Conservation (phyloP, 2,888 invertebrate species). For the Cryptocephalus primarius region DNA sequence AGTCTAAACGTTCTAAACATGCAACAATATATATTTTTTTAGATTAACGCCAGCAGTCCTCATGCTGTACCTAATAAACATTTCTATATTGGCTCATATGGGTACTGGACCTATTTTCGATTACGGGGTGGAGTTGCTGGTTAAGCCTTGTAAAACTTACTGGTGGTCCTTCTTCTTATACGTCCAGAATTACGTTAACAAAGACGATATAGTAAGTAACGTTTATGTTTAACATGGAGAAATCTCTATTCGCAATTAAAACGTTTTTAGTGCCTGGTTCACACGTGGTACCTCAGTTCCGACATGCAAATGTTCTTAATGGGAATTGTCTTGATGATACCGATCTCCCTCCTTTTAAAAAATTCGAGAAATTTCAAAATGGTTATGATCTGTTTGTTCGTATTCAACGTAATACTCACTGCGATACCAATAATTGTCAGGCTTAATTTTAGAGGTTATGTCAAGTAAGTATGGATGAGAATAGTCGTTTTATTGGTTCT, state of each 20-base stretch:
- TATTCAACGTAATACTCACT: conserved; percentile 11
- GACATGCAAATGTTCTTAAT: conserved; percentile 33
- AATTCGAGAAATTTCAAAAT: conserved; percentile 9
- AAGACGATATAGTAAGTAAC: conserved; percentile 12
- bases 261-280: conserved; percentile 27
- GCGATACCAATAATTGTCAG: conserved; percentile 12
- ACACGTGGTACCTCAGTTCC: conserved; percentile 33
- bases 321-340: conserved; percentile 28
- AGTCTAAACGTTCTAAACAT: too few relatives aligned
- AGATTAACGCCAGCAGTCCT: conserved; percentile 18
- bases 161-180: conserved; percentile 37
- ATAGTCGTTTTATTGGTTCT: background rate
- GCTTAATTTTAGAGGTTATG: conserved; percentile 4
- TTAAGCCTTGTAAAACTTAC: conserved; percentile 21
- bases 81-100: conserved; percentile 8
- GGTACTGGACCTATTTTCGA: conserved; percentile 20
- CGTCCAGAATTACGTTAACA: conserved; percentile 32
- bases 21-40: background rate
- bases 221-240: background rate
- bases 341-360: conserved; percentile 15
- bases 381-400: conserved; percentile 13
- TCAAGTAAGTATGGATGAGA: conserved; percentile 5
- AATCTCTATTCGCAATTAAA: background rate
- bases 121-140: conserved; percentile 1
- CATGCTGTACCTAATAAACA: conserved; percentile 11